These are phyloP conservation scores for Isaurus tuberculatus DNA, from an alignment of 92 coral and sea anemone species.

Conservation along the genomic window DNA sequence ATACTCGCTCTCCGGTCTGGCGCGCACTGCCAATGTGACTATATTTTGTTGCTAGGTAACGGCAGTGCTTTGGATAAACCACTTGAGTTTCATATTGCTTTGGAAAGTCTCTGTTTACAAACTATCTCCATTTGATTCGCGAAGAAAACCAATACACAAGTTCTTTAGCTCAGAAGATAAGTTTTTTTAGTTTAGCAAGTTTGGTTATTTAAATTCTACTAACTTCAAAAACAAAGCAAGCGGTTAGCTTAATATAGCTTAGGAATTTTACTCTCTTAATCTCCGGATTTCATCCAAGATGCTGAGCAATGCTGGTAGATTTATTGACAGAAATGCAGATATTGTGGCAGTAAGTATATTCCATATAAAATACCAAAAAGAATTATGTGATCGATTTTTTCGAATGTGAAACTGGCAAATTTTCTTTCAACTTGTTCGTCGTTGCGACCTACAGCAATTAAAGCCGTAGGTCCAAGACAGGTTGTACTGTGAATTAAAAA, in stretches of 20 bases:
- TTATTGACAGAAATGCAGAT: constrained; percentile 93
- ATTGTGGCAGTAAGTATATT: constrained; percentile 81
- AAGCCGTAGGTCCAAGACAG: no score
- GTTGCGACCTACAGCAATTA: no score
- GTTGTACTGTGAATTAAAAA: no score
- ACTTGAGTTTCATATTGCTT: neutral
- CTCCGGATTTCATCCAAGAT: constrained; percentile 50
- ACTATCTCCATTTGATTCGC: neutral
- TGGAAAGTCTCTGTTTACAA: neutral
- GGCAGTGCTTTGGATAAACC: constrained; percentile 33
- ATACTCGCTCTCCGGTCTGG: neutral
- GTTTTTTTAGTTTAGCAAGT: neutral
- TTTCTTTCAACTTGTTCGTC: neutral
- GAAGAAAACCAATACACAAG: neutral
- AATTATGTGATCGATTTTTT: neutral
- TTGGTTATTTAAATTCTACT: neutral
- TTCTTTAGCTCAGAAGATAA: neutral
- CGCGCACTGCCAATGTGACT: neutral
- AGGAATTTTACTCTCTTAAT: constrained; percentile 18
- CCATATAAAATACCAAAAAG: neutral
- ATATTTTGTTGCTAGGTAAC: constrained; percentile 32
- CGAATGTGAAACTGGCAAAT: neutral
- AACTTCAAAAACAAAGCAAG: neutral
- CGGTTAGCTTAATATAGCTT: neutral
- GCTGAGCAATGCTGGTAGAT: constrained; percentile 89